Evolutionary conservation across 2,797 vertebrate species (phyloP), one percentile per base, ranked within the genome.

Genomic region (Protonibea diacanthus): DNA sequence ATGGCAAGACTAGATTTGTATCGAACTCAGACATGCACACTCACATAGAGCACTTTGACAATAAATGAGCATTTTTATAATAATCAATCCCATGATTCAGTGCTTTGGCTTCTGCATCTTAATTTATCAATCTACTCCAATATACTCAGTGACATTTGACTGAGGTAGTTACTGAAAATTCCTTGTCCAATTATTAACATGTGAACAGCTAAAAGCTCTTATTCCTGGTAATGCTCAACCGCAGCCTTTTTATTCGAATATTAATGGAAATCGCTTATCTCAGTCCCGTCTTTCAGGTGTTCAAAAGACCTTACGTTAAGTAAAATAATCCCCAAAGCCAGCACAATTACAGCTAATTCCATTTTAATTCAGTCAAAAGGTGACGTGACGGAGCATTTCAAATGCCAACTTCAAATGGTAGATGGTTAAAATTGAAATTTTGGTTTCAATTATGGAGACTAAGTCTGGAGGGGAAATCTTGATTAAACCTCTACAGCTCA

Each of bases 191-290:
- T 91, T 88, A 93, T 92, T 90, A 92, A 79, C 85, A 81, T 88
- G 71, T 86, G 89, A 93, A 93, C 84, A 81, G 80, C 71, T 88
- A 82, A 92, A 91, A 83, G 79, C 88, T 89, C 90, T 92, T 92
- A 92, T 93, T 94, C 91, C 90, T 86, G 48, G 78, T 92, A 88
- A 94, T 87, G 82, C 88, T 90, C 80, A 75, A 60, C 84, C 57
- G 63, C 66, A 63, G 77, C 84, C 88, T 88, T 90, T 91, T 91
- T 86, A 89, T 88, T 86, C 71, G 44, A 88, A 88, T 90, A 92
- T 95, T 87, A 94, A 94, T 95, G 86, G 91, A 89, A 94, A 91
- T 86, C 59, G 78, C 86, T 94, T 93, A 94, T 95, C 92, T 92
- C n/a, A 6, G 69, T 80, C 83, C 86, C 74, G 86, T 94, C 88